These are phyloP conservation scores for Damaliscus lunatus DNA, from an alignment of 2,113 vertebrate species.

Conservation along the genomic window DNA sequence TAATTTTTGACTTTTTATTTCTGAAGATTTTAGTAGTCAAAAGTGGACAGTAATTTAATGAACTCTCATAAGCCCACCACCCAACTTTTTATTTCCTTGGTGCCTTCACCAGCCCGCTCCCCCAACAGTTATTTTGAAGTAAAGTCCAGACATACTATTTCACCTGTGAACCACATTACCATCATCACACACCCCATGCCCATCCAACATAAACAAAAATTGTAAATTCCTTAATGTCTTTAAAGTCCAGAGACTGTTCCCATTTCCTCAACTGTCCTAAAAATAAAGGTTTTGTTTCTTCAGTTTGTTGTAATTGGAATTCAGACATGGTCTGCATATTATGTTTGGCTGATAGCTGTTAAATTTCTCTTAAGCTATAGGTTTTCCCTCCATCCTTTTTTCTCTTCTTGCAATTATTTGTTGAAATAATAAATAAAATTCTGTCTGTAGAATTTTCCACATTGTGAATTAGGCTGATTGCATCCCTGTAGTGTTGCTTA, in stretches of 20 bases:
- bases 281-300: not conserved
- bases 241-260: not conserved
- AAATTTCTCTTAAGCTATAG: not conserved
- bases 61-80: not conserved
- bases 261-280: constrained; percentile 8
- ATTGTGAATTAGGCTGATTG: not conserved
- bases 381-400: not conserved
- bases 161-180: not conserved
- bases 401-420: not conserved
- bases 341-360: not conserved
- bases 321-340: not conserved
- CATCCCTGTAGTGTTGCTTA: not conserved
- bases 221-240: not conserved
- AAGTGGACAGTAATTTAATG: not conserved
- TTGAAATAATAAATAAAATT: not conserved
- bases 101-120: not conserved
- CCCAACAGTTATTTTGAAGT: not conserved
- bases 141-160: not conserved
- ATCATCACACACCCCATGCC: not conserved
- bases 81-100: not conserved
- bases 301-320: not conserved
- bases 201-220: not conserved
- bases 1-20: not conserved
- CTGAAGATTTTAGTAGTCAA: not conserved
- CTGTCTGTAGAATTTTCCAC: not conserved